Evolutionary conservation across 2,888 invertebrate species (phyloP), one percentile per base, ranked within the genome.

Genomic region (Chymomyza fuscimana): DNA sequence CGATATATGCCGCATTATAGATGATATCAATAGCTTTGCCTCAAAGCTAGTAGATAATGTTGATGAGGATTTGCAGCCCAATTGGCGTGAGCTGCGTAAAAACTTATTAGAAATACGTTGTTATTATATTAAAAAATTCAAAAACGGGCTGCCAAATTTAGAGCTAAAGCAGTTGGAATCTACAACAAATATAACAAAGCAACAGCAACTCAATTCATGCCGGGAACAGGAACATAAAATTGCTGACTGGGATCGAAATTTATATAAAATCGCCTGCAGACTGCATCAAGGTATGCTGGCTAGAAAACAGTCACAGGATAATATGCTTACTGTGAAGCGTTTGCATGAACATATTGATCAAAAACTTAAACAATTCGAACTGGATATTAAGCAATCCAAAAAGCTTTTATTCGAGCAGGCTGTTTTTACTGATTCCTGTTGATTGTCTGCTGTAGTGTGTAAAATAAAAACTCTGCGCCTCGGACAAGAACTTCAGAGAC

Each of bases 41-140:
- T 25, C 36, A 1, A 16, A 54, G 1, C 36, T 82, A 1, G 36
- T 84, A 1, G 78, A 78, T 4, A 25, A 58, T 5, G 29, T 0
- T 4, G 4, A 2, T 56, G 56, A 0, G 5, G 58, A 76, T 12
- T 25, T 12, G 0, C 46, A n/a, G 5, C 74, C 62, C 5, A 65
- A 82, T 59, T 84, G 82, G 84, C 12, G 52, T 3, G 46, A 63
- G 0, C 79, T 84, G 10, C 74, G 69, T 1, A 7, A 22, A 1
- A 81, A 73, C 40, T 59, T 82, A 32, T 40, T 63, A 2, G 71
- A 80, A 22, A 66, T 82, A n/a, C 74, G 80, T 19, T n/a, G 40
- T n/a, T 63, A 68, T 52, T 84, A 76, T 46, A 54, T 70, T 1
- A 67, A 51, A 10, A 16, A 15, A 51, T 16, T 51, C 9, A 51